Base-by-base conservation (phyloP, 30 jellyfish, hydroid and myxozoan genomes). In the Turritopsis dohrnii region DNA sequence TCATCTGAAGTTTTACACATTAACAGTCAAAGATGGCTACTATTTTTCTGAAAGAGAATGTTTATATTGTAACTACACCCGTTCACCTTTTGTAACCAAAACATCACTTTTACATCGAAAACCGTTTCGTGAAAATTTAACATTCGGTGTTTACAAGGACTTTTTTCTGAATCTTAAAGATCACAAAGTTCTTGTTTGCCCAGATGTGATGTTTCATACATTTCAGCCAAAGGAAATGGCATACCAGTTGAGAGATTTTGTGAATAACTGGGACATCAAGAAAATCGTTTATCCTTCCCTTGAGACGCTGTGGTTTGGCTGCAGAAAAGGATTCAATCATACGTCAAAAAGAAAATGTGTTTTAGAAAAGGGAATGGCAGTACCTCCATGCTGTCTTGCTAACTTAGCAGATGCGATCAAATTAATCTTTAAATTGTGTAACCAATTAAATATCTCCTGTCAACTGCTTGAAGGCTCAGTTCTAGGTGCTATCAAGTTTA, bases 351-450 rank as follows among this genome's bases (percentile, higher is more conserved):
- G 24, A 30, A 86, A 86, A 65, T 94, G 99, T 71, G 66, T 69
- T 66, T 21, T 89, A 3, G 81, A 90, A 20, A 53, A 86, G 18
- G 99, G 99, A 29, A 94, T 94, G 97, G 88, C 95, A 25, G 97
- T 89, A 0, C 99, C 99, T 18, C 99, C 99, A 8, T 94, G 99
- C 28, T 94, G 99, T 54, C 81, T 89, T 72, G 93, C 84, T 23
- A 89, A 83, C 21, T 81, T 94, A 21, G 89, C 88, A 13, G 96
- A 86, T 66, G 97, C 96, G 17, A 75, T 89, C 19, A 86, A 65
- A n/a, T 89, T 86, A 31, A 41, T 94, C 21, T 60, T 89, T 89
- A 73, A 69, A 20, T 26, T 17, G 24, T 94, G 95, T 71, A 79
- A 69, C 7, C 21, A 65, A 71, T 25, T 87, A 25, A 75, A 54